Evolutionary conservation across 2,797 vertebrate genomes (phyloP).

Genomic region (Oreortyx pictus): DNA sequence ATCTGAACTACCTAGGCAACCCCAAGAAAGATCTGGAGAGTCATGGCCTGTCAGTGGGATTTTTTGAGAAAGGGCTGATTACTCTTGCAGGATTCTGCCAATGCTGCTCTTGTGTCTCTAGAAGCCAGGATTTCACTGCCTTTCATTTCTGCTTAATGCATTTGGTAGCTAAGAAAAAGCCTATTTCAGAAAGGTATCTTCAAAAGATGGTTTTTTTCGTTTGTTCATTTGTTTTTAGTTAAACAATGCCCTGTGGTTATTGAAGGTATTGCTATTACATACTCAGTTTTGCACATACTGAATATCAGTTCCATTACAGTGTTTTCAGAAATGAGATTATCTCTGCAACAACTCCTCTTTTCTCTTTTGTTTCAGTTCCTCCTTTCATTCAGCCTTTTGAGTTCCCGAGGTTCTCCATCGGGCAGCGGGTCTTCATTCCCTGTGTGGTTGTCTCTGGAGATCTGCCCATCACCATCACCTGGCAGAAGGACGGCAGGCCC

Average conservation of each 20-base stretch:
- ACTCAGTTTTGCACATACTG: neutral
- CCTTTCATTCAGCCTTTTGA: slow-evolving; percentile 99
- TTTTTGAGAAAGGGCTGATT: neutral
- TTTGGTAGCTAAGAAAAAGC: neutral
- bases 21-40: neutral
- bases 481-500: slow-evolving; percentile 96
- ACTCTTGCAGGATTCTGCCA: neutral
- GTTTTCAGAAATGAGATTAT: rapidly evolving
- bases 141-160: neutral
- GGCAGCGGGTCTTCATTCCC: slow-evolving; percentile 97
- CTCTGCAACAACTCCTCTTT: neutral
- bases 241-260: neutral
- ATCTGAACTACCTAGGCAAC: neutral
- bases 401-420: slow-evolving; percentile 97
- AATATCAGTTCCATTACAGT: neutral
- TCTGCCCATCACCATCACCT: slow-evolving; percentile 95
- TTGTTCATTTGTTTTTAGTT: neutral
- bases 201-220: neutral
- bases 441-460: slow-evolving; percentile 98
- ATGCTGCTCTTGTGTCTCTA: neutral
- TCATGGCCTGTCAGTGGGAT: neutral
- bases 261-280: neutral
- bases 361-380: slow-evolving; percentile 84
- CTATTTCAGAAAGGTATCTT: neutral
- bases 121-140: neutral